Percentiles rank a stretch among this genome's conserved stretches.
phyloP scores from a whole-genome alignment of 2,113 vertebrate genomes.

The Trematocara unimaculatum region DNA sequence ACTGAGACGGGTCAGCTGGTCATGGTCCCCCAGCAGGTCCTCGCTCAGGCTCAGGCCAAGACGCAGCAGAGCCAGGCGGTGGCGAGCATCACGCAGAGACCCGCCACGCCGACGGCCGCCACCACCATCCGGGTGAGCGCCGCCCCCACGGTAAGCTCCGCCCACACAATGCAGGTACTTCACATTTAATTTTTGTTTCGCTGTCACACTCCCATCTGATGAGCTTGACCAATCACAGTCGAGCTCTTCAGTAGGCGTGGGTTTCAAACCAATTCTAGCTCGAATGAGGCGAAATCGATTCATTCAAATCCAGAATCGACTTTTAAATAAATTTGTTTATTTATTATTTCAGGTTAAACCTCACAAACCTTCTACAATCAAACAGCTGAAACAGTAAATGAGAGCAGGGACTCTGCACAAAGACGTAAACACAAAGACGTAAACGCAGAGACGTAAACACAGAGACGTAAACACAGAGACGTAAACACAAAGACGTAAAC shows the following conservation, averaged over 20 bases:
- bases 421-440: rapidly evolving
- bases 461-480: rapidly evolving
- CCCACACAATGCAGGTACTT: neutral
- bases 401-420: neutral
- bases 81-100: slow-evolving; percentile 72
- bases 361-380: neutral
- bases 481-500: rapidly evolving
- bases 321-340: neutral
- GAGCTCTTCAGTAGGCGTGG: neutral
- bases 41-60: slow-evolving; percentile 80
- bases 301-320: neutral
- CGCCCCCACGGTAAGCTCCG: slow-evolving; percentile 66
- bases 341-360: neutral
- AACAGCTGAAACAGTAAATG: neutral
- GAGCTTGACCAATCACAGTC: neutral
- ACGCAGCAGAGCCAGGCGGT: slow-evolving; percentile 67
- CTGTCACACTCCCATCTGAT: neutral
- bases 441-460: neutral
- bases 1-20: slow-evolving; percentile 83
- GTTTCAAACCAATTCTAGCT: neutral
- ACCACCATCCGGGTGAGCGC: slow-evolving; percentile 76
- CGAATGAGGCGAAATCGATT: neutral
- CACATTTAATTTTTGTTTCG: neutral
- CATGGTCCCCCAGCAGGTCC: slow-evolving; percentile 83
- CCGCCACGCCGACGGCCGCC: slow-evolving; percentile 64